Conservation (phyloP, 2,113 vertebrate genomes). For the Pelvicachromis taeniatus region DNA sequence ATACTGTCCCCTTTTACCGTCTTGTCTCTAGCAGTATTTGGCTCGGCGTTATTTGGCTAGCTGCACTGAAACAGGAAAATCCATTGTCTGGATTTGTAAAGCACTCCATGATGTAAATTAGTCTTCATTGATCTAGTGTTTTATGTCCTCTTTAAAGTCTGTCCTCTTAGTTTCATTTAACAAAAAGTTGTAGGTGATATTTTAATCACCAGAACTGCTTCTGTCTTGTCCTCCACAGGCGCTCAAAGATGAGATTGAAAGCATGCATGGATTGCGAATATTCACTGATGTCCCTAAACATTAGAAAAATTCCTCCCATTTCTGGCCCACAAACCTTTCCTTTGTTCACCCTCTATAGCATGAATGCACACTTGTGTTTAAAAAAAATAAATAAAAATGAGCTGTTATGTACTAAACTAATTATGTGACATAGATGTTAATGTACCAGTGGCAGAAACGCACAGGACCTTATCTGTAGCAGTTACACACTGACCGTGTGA, state of each 20-base stretch:
- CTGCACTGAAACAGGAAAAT: neutral
- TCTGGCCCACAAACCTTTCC: neutral
- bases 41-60: neutral
- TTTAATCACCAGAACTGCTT: neutral
- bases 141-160: neutral
- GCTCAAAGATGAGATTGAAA: conserved; percentile 78
- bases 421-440: neutral
- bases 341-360: neutral
- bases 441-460: neutral
- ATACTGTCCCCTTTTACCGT: neutral
- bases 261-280: conserved; percentile 79
- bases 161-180: neutral
- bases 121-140: neutral
- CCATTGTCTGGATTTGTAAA: neutral
- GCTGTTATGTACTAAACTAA: neutral
- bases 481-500: neutral
- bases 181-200: neutral
- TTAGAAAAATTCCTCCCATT: conserved; percentile 7
- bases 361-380: conserved; percentile 1
- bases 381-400: neutral
- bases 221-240: conserved; percentile 58
- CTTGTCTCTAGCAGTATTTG: neutral
- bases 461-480: neutral
- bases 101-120: neutral
- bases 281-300: conserved; percentile 74